Evolutionary conservation across 2,888 invertebrate genomes (phyloP).

Genomic region (Entomobrya multifasciata): DNA sequence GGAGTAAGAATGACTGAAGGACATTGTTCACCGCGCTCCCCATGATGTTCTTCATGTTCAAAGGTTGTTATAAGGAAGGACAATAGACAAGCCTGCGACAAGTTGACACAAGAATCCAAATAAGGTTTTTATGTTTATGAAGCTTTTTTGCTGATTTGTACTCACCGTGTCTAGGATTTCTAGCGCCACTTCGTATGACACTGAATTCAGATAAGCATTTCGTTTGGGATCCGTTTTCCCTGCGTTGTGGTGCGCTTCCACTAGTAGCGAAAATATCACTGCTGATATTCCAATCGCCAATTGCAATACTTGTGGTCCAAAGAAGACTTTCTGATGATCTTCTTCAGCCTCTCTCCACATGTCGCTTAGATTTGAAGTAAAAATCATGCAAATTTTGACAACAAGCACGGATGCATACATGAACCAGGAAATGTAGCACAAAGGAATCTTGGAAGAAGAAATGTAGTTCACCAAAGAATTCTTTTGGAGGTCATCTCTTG

Average conservation of each 20-base stretch:
- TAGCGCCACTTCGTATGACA: slow-evolving; percentile 83
- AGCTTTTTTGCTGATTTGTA: neutral
- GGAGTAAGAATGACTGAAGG: slow-evolving; percentile 14
- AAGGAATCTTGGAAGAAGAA: slow-evolving; percentile 63
- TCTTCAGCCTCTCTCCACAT: slow-evolving; percentile 76
- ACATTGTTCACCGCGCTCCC: neutral
- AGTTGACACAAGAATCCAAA: too few species aligned
- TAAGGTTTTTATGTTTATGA: neutral
- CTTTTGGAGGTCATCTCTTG: neutral
- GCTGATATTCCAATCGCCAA: slow-evolving; percentile 81
- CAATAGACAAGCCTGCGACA: slow-evolving; percentile 67
- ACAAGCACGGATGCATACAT: slow-evolving; percentile 83
- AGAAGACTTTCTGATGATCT: slow-evolving; percentile 79
- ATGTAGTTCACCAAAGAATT: slow-evolving; percentile 60
- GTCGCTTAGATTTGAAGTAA: slow-evolving; percentile 81
- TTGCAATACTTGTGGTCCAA: slow-evolving; percentile 83
- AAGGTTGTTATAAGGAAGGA: slow-evolving; percentile 52
- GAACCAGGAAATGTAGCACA: slow-evolving; percentile 83
- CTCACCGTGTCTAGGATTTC: slow-evolving; percentile 84
- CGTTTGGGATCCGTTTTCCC: slow-evolving; percentile 81
- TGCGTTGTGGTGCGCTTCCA: slow-evolving; percentile 84
- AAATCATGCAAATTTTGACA: slow-evolving; percentile 83
- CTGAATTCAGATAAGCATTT: slow-evolving; percentile 82
- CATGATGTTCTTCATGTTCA: slow-evolving; percentile 7
- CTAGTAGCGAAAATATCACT: slow-evolving; percentile 83